Evolutionary conservation across 2,888 invertebrate species (phyloP).

Genomic region (Agonopterix heracliana): DNA sequence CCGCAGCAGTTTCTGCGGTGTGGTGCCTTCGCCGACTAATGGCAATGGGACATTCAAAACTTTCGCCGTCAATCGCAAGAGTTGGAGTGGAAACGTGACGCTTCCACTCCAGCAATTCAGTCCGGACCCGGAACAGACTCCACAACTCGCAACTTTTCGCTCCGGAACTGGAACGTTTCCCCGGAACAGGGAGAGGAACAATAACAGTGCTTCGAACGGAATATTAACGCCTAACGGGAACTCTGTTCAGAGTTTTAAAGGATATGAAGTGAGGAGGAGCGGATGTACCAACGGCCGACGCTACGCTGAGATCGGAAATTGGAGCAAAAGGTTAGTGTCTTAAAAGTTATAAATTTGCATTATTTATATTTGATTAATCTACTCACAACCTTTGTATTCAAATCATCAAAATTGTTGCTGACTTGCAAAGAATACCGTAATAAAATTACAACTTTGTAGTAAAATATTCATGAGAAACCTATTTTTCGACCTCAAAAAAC

Average conservation of each 20-base stretch:
- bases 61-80: slow-evolving; percentile 71
- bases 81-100: slow-evolving; percentile 73
- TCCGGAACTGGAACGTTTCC: slow-evolving; percentile 72
- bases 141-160: slow-evolving; percentile 67
- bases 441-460: neutral
- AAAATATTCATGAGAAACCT: neutral
- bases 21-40: slow-evolving; percentile 59
- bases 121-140: slow-evolving; percentile 57
- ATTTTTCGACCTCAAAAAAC: too few species aligned
- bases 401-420: neutral
- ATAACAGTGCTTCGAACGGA: slow-evolving; percentile 62
- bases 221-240: slow-evolving; percentile 74
- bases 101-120: slow-evolving; percentile 68
- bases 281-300: slow-evolving; percentile 72
- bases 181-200: slow-evolving; percentile 68
- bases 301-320: slow-evolving; percentile 77
- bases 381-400: too few species aligned
- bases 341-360: neutral
- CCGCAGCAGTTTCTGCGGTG: slow-evolving; percentile 72
- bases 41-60: slow-evolving; percentile 68
- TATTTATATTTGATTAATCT: neutral
- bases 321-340: slow-evolving; percentile 70
- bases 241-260: slow-evolving; percentile 63
- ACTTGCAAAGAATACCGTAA: too few species aligned
- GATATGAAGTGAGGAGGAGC: slow-evolving; percentile 73